Percentiles rank a stretch among this genome's conserved stretches.
phyloP scores from a whole-genome alignment of 2,797 vertebrate species.

The Falco peregrinus region DNA sequence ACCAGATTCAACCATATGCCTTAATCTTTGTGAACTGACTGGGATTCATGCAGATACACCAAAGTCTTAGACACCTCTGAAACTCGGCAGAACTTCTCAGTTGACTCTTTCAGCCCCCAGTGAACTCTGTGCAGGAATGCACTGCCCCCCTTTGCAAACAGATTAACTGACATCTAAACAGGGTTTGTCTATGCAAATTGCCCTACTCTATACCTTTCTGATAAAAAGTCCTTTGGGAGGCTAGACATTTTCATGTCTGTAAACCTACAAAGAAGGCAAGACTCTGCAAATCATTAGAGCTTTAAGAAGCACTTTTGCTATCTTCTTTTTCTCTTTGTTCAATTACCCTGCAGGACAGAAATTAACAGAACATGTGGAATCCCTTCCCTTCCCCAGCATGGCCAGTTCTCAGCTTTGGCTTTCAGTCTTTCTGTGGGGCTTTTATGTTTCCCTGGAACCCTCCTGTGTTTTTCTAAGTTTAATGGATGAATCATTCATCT shows the following conservation, averaged over 20 bases:
- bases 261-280: neutral
- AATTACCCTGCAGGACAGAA: constrained; percentile 8
- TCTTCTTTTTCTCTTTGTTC: neutral
- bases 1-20: neutral
- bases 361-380: neutral
- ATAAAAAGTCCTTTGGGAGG: neutral
- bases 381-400: neutral
- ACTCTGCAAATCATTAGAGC: neutral
- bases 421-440: neutral
- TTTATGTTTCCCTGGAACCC: neutral
- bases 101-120: neutral
- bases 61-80: neutral
- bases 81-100: neutral
- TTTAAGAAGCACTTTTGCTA: neutral
- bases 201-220: neutral
- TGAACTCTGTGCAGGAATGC: neutral
- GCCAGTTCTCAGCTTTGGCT: neutral
- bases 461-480: neutral
- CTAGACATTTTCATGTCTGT: neutral
- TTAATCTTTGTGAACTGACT: neutral
- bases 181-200: neutral
- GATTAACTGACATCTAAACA: neutral
- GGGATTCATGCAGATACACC: neutral
- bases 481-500: constrained; percentile 13
- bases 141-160: neutral